Conservation (phyloP, 2,888 invertebrate species). For the Gerris lacustris region DNA sequence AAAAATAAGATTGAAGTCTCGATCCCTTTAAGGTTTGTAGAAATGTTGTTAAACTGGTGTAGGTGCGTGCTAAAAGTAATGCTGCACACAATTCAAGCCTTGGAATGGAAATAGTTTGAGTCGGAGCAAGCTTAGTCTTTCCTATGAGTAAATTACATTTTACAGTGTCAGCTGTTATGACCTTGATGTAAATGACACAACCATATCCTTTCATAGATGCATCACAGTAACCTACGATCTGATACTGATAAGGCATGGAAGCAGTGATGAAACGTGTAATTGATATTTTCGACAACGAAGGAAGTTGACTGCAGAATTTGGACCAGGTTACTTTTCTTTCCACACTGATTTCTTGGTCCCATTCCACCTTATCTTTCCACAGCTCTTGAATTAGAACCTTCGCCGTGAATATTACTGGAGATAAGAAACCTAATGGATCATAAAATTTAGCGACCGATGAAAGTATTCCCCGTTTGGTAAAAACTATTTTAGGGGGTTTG, state of each 20-base stretch:
- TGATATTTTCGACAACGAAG: not conserved
- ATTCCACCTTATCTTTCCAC: conserved; percentile 11
- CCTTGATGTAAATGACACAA: not conserved
- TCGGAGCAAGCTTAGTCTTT: not conserved
- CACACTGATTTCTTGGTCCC: not conserved
- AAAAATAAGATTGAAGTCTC: not conserved
- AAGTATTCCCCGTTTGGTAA: conserved; percentile 4
- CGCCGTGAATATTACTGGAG: not conserved
- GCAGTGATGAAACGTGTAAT: not conserved
- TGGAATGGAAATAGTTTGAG: not conserved
- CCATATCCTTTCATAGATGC: not conserved
- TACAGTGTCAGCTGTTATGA: not conserved
- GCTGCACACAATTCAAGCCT: not conserved
- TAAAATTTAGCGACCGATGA: conserved; percentile 13
- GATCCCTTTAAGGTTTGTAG: too few species aligned
- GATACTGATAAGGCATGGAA: not conserved
- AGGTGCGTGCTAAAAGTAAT: not conserved
- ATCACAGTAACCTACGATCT: not conserved
- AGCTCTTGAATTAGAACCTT: conserved; percentile 12
- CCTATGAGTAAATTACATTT: not conserved
- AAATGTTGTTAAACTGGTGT: not conserved
- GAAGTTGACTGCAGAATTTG: not conserved
- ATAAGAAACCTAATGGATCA: conserved; percentile 8
- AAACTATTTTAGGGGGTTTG: not conserved
- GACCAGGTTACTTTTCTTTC: not conserved